These are phyloP conservation scores for Turritopsis dohrnii DNA, from an alignment of 30 jellyfish, hydroid and myxozoan genomes.

Conservation along the genomic window DNA sequence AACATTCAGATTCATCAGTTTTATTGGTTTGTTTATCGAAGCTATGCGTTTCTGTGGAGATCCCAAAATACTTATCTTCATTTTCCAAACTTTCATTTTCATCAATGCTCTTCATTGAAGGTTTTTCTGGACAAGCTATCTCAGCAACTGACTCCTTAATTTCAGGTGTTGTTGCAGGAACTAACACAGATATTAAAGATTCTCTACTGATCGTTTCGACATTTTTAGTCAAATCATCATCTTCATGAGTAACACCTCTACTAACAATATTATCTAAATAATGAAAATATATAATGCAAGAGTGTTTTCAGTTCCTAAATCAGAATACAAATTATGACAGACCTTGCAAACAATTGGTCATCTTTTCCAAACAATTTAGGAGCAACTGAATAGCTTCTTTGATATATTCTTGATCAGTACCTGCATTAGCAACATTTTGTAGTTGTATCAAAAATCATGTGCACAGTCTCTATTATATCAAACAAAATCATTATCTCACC, in stretches of 20 bases:
- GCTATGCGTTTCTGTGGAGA: background rate
- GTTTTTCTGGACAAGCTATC: background rate
- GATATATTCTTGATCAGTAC: conserved; percentile 54
- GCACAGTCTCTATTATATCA: too few relatives aligned
- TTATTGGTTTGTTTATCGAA: background rate
- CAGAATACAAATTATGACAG: too few relatives aligned
- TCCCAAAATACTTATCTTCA: background rate
- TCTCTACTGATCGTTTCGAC: background rate
- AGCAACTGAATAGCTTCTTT: conserved; percentile 51
- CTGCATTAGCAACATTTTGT: conserved; percentile 18
- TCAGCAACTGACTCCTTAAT: background rate
- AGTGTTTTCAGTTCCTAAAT: too few relatives aligned
- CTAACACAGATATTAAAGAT: background rate
- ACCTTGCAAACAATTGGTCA: conserved; percentile 32
- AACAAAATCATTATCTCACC: conserved; percentile 27
- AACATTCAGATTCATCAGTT: background rate
- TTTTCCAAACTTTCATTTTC: background rate
- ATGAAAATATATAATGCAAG: background rate
- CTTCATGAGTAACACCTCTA: background rate
- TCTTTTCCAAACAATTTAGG: conserved; percentile 42
- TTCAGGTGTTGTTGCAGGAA: background rate
- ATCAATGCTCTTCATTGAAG: background rate
- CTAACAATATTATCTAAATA: background rate
- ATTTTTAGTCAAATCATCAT: background rate
- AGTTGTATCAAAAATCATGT: too few relatives aligned